Conservation (phyloP, 2,888 invertebrate genomes). For the Epinotia ramella region DNA sequence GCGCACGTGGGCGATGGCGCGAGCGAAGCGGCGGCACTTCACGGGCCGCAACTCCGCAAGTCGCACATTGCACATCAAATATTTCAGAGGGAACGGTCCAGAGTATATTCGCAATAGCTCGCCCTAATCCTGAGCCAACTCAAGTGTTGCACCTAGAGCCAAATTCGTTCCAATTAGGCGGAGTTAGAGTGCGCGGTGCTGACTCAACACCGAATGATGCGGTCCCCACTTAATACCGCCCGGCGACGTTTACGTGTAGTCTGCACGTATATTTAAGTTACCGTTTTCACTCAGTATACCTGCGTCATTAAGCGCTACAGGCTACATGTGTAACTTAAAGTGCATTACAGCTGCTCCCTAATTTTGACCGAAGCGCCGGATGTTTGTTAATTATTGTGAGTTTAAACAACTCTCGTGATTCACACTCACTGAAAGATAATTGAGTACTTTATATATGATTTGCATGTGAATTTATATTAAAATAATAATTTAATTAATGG, state of each 20-base stretch:
- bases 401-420: constrained; percentile 58
- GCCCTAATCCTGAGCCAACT: constrained; percentile 84
- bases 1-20: constrained; percentile 71
- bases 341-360: constrained; percentile 65
- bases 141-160: constrained; percentile 84
- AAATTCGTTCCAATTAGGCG: constrained; percentile 85
- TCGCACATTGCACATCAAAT: constrained; percentile 79
- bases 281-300: constrained; percentile 73
- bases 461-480: background rate
- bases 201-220: constrained; percentile 84
- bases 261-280: constrained; percentile 80
- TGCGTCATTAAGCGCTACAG: constrained; percentile 79
- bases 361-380: constrained; percentile 64
- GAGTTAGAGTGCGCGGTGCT: constrained; percentile 81
- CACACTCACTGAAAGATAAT: constrained; percentile 35
- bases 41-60: constrained; percentile 67
- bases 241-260: constrained; percentile 78
- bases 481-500: too few species aligned
- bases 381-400: constrained; percentile 73
- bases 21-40: constrained; percentile 52
- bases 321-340: constrained; percentile 56
- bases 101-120: constrained; percentile 80
- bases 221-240: constrained; percentile 79
- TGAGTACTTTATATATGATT: background rate
- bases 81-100: constrained; percentile 76